Conservation (phyloP, 2,113 vertebrate genomes). For the Seriola aureovittata region DNA sequence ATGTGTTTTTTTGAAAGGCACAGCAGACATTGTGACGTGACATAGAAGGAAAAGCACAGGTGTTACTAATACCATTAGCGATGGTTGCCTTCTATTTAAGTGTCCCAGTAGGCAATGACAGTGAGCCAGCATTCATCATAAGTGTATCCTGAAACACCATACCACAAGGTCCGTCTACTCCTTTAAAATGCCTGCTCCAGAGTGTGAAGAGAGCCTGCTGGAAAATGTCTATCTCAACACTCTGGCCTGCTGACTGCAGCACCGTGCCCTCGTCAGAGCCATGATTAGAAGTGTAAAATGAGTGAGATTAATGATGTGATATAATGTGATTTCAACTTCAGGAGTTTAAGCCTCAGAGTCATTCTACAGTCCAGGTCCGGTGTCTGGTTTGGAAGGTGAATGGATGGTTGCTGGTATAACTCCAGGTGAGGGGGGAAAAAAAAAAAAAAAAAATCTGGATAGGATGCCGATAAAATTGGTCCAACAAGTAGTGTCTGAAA, state of each 20-base stretch:
- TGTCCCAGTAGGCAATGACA: no score
- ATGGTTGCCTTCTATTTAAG: no score
- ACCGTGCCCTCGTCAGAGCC: slow-evolving; percentile 42
- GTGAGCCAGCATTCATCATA: no score
- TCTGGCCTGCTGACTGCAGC: slow-evolving; percentile 45
- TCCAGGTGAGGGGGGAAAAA: neutral
- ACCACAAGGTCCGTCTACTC: slow-evolving; percentile 55
- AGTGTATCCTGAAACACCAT: neutral
- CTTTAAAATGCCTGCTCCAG: slow-evolving; percentile 49
- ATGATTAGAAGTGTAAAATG: slow-evolving; percentile 52
- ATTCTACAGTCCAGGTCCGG: slow-evolving; percentile 22
- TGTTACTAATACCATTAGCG: no score
- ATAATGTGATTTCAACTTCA: slow-evolving; percentile 43
- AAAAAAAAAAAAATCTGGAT: slow-evolving; percentile 11
- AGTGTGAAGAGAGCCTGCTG: slow-evolving; percentile 51
- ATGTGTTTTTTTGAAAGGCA: neutral
- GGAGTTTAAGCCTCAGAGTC: slow-evolving; percentile 14
- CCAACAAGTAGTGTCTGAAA: slow-evolving; percentile 18
- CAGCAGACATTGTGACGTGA: neutral
- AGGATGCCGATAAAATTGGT: neutral
- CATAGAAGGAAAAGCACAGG: neutral
- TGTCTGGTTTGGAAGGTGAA: slow-evolving; percentile 20
- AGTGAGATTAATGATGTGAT: slow-evolving; percentile 71
- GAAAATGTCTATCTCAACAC: slow-evolving; percentile 70
- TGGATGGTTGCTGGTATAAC: slow-evolving; percentile 33